Evolutionary conservation across 2,888 invertebrate species (phyloP).

Genomic region (Acrobasis repandana): DNA sequence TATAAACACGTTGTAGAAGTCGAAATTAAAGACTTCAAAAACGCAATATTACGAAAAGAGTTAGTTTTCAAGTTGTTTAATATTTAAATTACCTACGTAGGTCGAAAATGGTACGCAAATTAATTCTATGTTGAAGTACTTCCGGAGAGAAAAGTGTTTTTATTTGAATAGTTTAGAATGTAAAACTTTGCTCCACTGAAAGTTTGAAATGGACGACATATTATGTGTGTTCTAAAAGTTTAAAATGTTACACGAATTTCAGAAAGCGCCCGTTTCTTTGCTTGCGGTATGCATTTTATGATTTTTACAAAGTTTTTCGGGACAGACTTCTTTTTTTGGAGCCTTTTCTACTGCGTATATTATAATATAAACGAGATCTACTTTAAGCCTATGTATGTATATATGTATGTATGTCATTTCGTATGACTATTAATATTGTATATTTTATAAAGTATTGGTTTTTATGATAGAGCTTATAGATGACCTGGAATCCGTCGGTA

Average conservation of each 20-base stretch:
- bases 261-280: neutral
- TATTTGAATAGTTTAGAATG: slow-evolving; percentile 19
- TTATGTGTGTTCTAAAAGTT: slow-evolving; percentile 16
- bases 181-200: slow-evolving; percentile 11
- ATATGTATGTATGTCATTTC: too few relatives aligned
- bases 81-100: slow-evolving; percentile 16
- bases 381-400: too few relatives aligned
- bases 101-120: slow-evolving; percentile 18
- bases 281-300: neutral
- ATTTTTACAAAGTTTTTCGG: neutral
- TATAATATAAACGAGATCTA: too few relatives aligned
- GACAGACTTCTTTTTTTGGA: too few relatives aligned
- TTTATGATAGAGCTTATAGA: too few relatives aligned
- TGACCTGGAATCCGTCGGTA: too few relatives aligned
- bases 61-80: slow-evolving; percentile 14
- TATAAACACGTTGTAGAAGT: neutral
- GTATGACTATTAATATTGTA: too few relatives aligned
- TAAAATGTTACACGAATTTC: slow-evolving; percentile 8
- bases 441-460: too few relatives aligned
- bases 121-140: slow-evolving; percentile 18
- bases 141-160: slow-evolving; percentile 17
- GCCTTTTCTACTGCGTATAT: too few relatives aligned
- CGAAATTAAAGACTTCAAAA: too few relatives aligned
- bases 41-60: neutral
- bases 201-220: slow-evolving; percentile 18